Conservation (phyloP, 2,797 vertebrate genomes). For the Nannoperca obscura region DNA sequence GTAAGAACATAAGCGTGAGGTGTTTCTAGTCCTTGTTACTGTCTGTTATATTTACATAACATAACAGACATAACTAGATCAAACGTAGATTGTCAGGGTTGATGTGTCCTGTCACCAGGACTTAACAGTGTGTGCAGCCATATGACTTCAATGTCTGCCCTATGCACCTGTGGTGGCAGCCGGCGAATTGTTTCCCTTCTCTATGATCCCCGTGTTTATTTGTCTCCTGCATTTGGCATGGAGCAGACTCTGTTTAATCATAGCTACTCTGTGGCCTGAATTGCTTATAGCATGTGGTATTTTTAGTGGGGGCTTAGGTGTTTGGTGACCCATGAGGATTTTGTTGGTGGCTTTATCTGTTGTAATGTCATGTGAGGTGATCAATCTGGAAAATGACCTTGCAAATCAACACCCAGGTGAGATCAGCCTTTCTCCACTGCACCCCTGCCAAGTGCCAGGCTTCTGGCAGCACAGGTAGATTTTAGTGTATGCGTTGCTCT, state of each 20-base stretch:
- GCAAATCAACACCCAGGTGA: constrained; percentile 57
- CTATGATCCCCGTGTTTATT: constrained; percentile 56
- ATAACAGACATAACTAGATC: background rate
- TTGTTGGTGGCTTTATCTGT: constrained; percentile 70
- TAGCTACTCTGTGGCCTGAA: constrained; percentile 56
- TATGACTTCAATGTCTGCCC: constrained; percentile 7
- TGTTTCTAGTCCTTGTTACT: background rate
- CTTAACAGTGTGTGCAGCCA: background rate
- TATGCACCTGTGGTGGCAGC: constrained; percentile 8
- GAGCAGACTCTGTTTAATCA: constrained; percentile 65
- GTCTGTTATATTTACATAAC: background rate
- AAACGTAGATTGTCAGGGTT: background rate
- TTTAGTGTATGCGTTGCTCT: background rate
- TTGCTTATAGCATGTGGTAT: constrained; percentile 57
- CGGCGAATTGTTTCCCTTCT: constrained; percentile 56
- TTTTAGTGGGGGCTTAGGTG: constrained; percentile 71
- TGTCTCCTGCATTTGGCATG: constrained; percentile 55
- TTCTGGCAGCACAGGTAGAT: background rate
- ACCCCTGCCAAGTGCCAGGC: background rate
- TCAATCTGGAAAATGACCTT: constrained; percentile 64
- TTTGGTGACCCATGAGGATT: constrained; percentile 75
- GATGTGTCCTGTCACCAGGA: background rate
- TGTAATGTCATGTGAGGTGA: constrained; percentile 62
- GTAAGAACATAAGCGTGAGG: background rate
- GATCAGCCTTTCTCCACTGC: constrained; percentile 58